A percentile compares a stretch with the other conserved stretches of the same genome.
Evolutionary conservation across 2,113 vertebrate genomes (phyloP).

Genomic region (Cettia cetti): DNA sequence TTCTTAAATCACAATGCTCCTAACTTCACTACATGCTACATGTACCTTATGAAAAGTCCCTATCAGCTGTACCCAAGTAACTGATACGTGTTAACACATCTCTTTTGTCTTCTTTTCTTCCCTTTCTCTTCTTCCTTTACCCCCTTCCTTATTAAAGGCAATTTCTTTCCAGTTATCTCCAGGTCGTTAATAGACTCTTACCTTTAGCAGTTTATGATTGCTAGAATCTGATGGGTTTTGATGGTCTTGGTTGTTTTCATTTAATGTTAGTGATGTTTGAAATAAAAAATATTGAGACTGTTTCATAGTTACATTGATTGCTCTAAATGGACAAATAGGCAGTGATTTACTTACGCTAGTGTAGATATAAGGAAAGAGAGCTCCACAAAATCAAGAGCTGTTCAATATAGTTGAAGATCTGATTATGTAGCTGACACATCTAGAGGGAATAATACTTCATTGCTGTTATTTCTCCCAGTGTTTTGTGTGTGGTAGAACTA

Average conservation of each 20-base stretch:
- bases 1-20: background rate
- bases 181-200: slow-evolving; percentile 6
- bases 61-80: background rate
- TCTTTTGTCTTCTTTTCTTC: background rate
- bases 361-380: background rate
- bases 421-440: slow-evolving; percentile 20
- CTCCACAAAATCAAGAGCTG: background rate
- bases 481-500: slow-evolving; percentile 3
- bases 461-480: background rate
- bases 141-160: background rate
- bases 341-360: background rate
- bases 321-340: slow-evolving; percentile 2
- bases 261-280: background rate
- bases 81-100: background rate
- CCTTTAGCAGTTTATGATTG: background rate
- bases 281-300: slow-evolving; percentile 19
- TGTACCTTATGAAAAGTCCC: background rate
- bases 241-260: background rate
- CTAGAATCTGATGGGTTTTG: background rate
- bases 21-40: background rate
- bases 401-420: background rate
- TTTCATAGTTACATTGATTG: background rate
- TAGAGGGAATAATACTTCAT: background rate
- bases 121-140: background rate
- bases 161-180: background rate